Evolutionary conservation across 2,113 vertebrate species (phyloP), one percentile per base, ranked within the genome.

Genomic region (Cottus gobio): DNA sequence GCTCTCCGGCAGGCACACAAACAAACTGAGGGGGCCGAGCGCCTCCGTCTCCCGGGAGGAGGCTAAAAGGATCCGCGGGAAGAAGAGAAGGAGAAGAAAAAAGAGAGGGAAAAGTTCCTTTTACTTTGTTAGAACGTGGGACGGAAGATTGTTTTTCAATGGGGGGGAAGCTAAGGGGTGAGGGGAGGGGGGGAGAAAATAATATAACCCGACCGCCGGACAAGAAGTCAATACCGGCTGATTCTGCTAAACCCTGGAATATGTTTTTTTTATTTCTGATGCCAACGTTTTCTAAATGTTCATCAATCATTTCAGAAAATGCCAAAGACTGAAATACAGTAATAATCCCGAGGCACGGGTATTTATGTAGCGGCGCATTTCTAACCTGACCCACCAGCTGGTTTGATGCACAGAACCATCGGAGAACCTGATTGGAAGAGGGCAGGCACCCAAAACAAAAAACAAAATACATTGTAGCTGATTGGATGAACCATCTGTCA

Each of bases 1-100:
- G 90, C 78, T 89, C 85, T 85, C 7, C 4, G 82, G 79, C 82
- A 62, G 50, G 66, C 79, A 71, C 70, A 85, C 87, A 89, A 88
- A 90, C 87, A 91, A 82, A 83, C 84, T 37, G 74, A 79, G 81
- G 73, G 64, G 84, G 81, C 75, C 7, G 2, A 64, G 73, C 20
- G 69, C 72, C 62, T 73, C 44, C 1, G 2, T 86, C 70, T 88
- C 88, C 85, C 80, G 76, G 73, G 90, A 89, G 89, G 75, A 79
- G 71, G 64, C 78, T 87, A 79, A 90, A 90, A 76, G 82, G 75
- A 86, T 88, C 75, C 54, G 46, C 62, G 28, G 15, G 24, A 64
- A 78, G 69, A 77, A 66, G 39, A 71, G 78, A 79, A 78, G 62
- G 54, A 71, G 65, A 63, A 67, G n/a, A 16, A 16, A 16, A 26